phyloP scores from a whole-genome alignment of 2,888 invertebrate species.

The Aricia artaxerxes region DNA sequence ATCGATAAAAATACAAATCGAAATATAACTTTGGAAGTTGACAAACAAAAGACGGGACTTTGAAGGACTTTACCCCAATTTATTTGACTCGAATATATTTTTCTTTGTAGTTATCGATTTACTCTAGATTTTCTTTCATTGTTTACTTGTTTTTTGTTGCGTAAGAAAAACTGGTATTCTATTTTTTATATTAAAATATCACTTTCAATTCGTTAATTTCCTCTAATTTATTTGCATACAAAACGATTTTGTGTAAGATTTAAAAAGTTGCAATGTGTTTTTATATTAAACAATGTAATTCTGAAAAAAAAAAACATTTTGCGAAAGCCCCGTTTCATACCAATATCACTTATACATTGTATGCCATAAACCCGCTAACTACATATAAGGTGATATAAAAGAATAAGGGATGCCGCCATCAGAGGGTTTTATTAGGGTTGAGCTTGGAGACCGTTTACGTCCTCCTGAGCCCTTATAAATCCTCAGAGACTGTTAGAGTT shows the following conservation, averaged over 20 bases:
- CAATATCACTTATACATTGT: neutral
- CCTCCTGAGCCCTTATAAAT: constrained; percentile 5
- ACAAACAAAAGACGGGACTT: neutral
- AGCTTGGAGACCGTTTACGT: neutral
- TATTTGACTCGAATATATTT: neutral
- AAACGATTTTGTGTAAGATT: no score
- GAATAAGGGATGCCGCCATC: neutral
- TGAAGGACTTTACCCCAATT: neutral
- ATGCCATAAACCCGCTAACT: neutral
- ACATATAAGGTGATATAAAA: constrained; percentile 8
- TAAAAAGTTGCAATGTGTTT: neutral
- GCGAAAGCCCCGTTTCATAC: neutral
- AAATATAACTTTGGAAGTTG: neutral
- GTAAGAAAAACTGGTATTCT: neutral
- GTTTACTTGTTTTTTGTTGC: neutral
- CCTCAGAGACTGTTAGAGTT: neutral
- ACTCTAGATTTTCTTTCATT: neutral
- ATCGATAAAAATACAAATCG: neutral
- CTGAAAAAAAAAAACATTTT: neutral
- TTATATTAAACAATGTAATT: neutral
- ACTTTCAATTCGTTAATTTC: no score
- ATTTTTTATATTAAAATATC: no score
- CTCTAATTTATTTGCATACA: no score
- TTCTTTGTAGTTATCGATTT: neutral
- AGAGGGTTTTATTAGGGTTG: neutral